A percentile compares a stretch with the other conserved stretches of the same genome.
Conservation (phyloP, 2,888 invertebrate genomes). For the Polydrusus pterygomalis region DNA sequence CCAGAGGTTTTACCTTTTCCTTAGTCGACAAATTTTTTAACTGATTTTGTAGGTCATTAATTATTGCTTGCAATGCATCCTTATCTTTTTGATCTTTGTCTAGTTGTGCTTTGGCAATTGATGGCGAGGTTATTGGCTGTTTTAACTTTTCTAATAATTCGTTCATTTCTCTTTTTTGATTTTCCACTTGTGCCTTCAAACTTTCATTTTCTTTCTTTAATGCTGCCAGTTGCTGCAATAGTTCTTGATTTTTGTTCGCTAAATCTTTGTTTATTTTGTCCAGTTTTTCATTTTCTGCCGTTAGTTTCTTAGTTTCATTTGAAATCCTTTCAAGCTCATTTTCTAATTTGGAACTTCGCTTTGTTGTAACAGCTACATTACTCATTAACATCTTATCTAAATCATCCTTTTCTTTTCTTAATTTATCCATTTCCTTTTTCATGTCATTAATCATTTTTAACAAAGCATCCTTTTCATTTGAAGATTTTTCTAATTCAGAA, state of each 20-base stretch:
- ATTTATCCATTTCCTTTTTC: conserved; percentile 41
- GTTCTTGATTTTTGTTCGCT: conserved; percentile 45
- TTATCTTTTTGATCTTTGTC: conserved; percentile 63
- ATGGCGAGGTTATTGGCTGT: conserved; percentile 47
- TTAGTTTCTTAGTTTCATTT: conserved; percentile 54
- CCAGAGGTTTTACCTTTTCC: conserved; percentile 42
- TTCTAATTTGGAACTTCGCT: conserved; percentile 58
- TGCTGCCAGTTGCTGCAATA: conserved; percentile 49
- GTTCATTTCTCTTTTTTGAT: conserved; percentile 60
- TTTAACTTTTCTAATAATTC: conserved; percentile 62
- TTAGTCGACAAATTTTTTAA: conserved; percentile 56
- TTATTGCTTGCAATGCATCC: conserved; percentile 61
- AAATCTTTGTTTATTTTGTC: conserved; percentile 46
- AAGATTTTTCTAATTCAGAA: conserved; percentile 29
- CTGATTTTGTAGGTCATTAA: conserved; percentile 64
- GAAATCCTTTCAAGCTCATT: conserved; percentile 52
- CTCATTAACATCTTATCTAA: conserved; percentile 59
- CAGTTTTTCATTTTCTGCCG: conserved; percentile 44
- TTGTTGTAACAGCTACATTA: conserved; percentile 56
- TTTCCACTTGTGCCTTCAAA: conserved; percentile 60
- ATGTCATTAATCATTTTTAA: conserved; percentile 29
- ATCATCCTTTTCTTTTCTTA: conserved; percentile 60
- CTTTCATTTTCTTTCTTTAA: conserved; percentile 62
- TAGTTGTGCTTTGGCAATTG: conserved; percentile 45
- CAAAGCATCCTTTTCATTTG: conserved; percentile 48